Conservation (phyloP, 2,113 vertebrate genomes). For the Bubo blakistoni region DNA sequence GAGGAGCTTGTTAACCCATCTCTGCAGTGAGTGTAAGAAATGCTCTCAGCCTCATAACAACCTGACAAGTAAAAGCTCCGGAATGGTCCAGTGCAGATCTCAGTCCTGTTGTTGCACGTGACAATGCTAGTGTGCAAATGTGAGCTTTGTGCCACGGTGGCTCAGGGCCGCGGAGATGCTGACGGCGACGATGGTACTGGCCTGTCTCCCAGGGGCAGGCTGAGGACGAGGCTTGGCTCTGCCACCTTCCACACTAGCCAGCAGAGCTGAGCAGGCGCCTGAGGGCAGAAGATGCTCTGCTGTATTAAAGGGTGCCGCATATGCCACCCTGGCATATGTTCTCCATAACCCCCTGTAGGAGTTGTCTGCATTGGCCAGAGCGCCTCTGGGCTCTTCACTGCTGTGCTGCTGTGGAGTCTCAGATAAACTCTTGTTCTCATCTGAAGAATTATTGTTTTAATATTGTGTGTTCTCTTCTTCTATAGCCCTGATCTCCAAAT, state of each 20-base stretch:
- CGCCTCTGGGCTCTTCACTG: background rate
- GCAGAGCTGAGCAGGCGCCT: background rate
- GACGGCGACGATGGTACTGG: background rate
- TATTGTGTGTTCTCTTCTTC: background rate
- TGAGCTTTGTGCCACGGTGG: background rate
- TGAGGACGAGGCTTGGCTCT: background rate
- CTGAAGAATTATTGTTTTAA: background rate
- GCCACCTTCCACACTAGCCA: background rate
- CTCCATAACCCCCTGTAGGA: background rate
- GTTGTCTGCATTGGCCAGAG: background rate
- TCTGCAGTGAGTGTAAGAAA: background rate
- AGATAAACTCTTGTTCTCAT: background rate
- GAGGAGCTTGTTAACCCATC: background rate
- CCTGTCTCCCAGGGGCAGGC: background rate
- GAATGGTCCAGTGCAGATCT: rapidly evolving
- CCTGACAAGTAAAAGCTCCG: rapidly evolving
- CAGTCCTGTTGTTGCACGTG: rapidly evolving
- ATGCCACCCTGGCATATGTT: slow-evolving; percentile 39
- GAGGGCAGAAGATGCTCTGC: slow-evolving; percentile 4
- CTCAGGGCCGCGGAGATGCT: rapidly evolving
- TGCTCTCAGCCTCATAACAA: rapidly evolving
- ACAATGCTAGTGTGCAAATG: rapidly evolving
- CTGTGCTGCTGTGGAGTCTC: background rate
- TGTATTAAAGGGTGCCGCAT: background rate
- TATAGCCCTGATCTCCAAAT: background rate